Conservation (phyloP, 2,888 invertebrate species). For the Lordiphosa fenestrarum region DNA sequence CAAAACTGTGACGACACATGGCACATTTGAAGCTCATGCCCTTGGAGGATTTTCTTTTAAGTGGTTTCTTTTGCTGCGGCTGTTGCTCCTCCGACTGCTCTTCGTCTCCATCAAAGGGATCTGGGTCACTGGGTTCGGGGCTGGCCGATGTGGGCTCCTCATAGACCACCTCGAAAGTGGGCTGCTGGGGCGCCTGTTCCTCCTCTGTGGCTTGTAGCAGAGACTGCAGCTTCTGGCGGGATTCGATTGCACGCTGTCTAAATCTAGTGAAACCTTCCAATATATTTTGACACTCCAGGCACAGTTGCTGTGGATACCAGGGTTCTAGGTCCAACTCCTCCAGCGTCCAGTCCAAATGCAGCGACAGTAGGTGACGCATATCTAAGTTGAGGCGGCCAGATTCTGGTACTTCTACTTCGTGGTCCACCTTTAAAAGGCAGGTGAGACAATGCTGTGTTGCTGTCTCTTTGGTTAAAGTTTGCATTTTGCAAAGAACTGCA, state of each 20-base stretch:
- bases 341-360: conserved; percentile 37
- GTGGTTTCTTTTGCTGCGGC: too few relatives aligned
- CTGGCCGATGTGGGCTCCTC: conserved; percentile 34
- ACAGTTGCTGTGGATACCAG: conserved; percentile 55
- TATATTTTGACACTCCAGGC: conserved; percentile 49
- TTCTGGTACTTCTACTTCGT: background rate
- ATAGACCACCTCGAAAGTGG: conserved; percentile 52
- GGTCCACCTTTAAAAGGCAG: conserved; percentile 54
- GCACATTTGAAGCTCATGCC: conserved; percentile 63
- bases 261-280: conserved; percentile 55
- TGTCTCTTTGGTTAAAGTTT: conserved; percentile 45
- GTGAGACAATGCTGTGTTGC: conserved; percentile 64
- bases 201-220: conserved; percentile 25
- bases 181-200: conserved; percentile 8
- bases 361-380: conserved; percentile 41
- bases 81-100: background rate
- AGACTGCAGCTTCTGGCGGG: conserved; percentile 46
- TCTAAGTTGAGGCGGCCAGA: conserved; percentile 28
- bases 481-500: conserved; percentile 17
- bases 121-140: conserved; percentile 17
- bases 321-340: conserved; percentile 5
- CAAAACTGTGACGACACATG: conserved; percentile 69
- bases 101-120: conserved; percentile 54
- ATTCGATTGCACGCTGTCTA: conserved; percentile 47
- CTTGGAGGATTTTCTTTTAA: conserved; percentile 23